Evolutionary conservation across 2,888 invertebrate genomes (phyloP), one percentile per base, ranked within the genome.

Genomic region (Notodromas monacha): DNA sequence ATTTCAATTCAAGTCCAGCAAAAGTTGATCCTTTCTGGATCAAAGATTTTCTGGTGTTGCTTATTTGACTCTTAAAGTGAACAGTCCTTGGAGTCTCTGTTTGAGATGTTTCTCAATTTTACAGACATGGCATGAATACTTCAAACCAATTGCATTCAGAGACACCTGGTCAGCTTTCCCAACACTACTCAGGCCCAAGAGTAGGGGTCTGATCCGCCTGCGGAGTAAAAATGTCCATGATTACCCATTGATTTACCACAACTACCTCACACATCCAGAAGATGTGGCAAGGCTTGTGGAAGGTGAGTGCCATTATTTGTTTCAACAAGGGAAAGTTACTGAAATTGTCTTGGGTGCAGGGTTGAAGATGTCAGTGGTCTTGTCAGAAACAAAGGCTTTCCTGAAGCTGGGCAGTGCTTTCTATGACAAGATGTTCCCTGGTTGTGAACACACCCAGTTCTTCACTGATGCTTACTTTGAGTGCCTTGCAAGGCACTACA

Each of bases 151-250:
- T 3, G 65, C 61, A 38, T 66, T 64, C 42, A 55, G 56, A 28
- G 74, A 76, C 42, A 65, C 69, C 0, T 72, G 69, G 40, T 58
- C 69, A 1, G 58, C 77, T 21, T 21, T 21, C 21, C 21, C 21
- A n/a, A 8, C 6, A 6, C 8, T 21, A 6, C 6, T 21, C 8
- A 21, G 21, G 21, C 21, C 21, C 21, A 21, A 21, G n/a, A 21
- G 21, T n/a, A 6, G 21, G 8, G 21, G 21, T 6, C 6, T 8
- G 21, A n/a, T 21, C n/a, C n/a, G 6, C 8, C 21, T 21, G 8
- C 21, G 21, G 8, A 21, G 21, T n/a, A 21, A 6, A 6, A 21
- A 21, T n/a, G 21, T 21, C 21, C 21, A 8, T n/a, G 21, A 21
- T n/a, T n/a, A n/a, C n/a, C 21, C 21, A n/a, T 8, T 8, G n/a